Evolutionary conservation across 2,113 vertebrate species (phyloP), one percentile per base, ranked within the genome.

Genomic region (Bubo bubo): DNA sequence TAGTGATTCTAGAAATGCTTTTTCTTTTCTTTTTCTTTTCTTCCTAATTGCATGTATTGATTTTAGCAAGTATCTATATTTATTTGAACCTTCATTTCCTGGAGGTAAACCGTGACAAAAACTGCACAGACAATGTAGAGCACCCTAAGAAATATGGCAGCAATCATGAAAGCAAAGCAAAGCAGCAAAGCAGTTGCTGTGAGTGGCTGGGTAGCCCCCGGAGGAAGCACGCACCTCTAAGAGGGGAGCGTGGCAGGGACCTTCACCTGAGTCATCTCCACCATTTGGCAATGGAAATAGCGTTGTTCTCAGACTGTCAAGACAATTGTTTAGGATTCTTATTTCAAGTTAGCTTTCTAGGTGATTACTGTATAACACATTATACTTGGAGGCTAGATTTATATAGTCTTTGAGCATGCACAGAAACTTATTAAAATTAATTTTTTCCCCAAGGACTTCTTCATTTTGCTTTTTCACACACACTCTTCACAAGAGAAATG

Each of bases 371-470:
- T n/a, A 70, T 92, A 86, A 75, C 18, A 43, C 9, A 43, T 70
- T 79, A 27, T 52, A 95, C 50, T 86, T 93, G 73, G 66, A 95
- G 79, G 34, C 68, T 86, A 56, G 84, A 89, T 96, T 97, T 97
- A 87, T n/a, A 85, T 18, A 95, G 66, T 74, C 64, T 94, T 95
- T 86, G 58, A 95, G 91, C 59, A 93, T 35, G 39, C 84, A 95
- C 34, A 85, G 92, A 96, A 97, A 75, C 92, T 97, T 98, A 96
- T 97, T 98, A 98, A 97, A 98, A 97, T 97, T 97, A 97, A 90
- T 97, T 97, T 97, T 96, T 96, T 85, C 97, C 97, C 96, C 81
- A 60, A 96, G 64, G 97, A 97, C 62, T 91, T 96, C 85, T 95
- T 97, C 74, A 90, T 95, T 97, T 88, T 95, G 50, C 70, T 96